Evolutionary conservation across 1,140 invertebrate genomes (phyloP).

Genomic region (Bombus haemorrhoidalis): DNA sequence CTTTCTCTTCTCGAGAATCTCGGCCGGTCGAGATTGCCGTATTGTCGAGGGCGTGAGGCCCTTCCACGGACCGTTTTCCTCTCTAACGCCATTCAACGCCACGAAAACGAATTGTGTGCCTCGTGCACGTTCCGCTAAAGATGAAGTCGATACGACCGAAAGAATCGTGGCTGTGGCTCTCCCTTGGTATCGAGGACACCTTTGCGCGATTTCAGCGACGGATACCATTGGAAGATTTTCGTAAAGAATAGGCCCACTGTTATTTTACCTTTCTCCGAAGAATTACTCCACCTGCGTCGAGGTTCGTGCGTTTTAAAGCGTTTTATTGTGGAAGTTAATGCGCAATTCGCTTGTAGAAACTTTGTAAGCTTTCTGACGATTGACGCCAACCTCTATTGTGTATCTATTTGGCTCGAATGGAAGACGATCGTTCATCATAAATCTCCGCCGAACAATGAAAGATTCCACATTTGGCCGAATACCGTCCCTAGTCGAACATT

Average conservation of each 20-base stretch:
- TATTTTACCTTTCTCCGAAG: neutral
- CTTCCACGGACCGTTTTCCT: conserved; percentile 69
- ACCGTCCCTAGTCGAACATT: no score
- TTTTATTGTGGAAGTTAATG: neutral
- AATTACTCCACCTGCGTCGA: neutral
- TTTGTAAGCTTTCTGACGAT: no score
- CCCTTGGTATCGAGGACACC: neutral
- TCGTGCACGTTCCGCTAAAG: neutral
- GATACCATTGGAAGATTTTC: neutral
- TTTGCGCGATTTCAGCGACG: neutral
- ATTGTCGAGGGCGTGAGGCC: conserved; percentile 76
- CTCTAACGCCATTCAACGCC: conserved; percentile 63
- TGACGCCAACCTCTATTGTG: no score
- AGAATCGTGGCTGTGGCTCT: neutral
- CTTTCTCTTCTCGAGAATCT: no score
- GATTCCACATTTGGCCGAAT: no score
- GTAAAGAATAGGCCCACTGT: neutral
- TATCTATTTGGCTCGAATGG: no score
- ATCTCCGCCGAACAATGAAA: no score
- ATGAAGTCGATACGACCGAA: neutral
- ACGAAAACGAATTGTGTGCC: conserved; percentile 55
- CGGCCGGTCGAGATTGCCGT: conserved; percentile 51
- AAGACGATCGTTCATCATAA: no score
- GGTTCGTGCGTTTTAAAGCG: neutral
- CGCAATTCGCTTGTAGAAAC: neutral